A percentile compares a stretch with the other conserved stretches of the same genome.
phyloP scores from a whole-genome alignment of 1,140 invertebrate genomes.

The Cherax quadricarinatus region DNA sequence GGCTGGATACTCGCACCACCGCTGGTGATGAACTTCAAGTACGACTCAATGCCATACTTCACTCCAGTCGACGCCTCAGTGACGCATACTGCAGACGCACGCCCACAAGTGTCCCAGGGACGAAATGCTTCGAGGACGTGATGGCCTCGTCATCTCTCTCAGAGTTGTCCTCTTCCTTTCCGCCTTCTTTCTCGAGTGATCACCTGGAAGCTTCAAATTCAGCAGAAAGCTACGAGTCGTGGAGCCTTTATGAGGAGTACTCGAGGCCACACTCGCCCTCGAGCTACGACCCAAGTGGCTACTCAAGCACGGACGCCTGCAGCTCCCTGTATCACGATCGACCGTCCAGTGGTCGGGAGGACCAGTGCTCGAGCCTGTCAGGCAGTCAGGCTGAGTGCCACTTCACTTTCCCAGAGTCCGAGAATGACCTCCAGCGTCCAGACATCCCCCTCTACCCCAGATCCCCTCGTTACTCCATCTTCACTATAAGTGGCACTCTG shows the following conservation, averaged over 20 bases:
- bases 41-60: constrained; percentile 52
- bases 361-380: not conserved
- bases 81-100: not conserved
- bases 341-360: constrained; percentile 9
- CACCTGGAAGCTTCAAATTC: not conserved
- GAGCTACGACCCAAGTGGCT: not conserved
- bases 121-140: constrained; percentile 9
- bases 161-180: not conserved
- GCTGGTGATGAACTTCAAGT: constrained; percentile 56
- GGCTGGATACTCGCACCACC: not conserved
- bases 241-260: constrained; percentile 14
- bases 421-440: constrained; percentile 1
- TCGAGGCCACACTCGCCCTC: not conserved
- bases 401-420: not conserved
- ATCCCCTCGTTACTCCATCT: constrained; percentile 52
- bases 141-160: not conserved
- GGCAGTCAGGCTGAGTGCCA: not conserved
- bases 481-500: constrained; percentile 61
- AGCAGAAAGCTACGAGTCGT: constrained; percentile 17
- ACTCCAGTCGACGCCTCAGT: constrained; percentile 1
- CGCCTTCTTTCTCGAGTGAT: not conserved
- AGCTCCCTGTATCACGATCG: not conserved
- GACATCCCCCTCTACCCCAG: constrained; percentile 13
- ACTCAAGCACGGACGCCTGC: not conserved
- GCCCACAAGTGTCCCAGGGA: not conserved